Percentiles rank a stretch among this genome's conserved stretches.
phyloP scores from a whole-genome alignment of 1,140 invertebrate species.

The Drosophila bocki region DNA sequence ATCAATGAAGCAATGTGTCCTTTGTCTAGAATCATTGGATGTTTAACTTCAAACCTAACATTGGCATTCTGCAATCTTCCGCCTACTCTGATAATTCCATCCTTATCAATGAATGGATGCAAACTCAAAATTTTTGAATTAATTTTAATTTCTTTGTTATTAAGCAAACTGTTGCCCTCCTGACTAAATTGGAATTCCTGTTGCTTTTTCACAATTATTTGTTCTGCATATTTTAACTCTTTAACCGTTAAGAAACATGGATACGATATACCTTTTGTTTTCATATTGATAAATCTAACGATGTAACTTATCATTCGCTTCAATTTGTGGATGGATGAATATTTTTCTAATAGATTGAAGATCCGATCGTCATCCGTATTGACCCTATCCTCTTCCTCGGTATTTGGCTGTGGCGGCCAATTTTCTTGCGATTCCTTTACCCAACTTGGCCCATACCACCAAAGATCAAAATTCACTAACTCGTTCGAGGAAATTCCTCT shows the following conservation, averaged over 20 bases:
- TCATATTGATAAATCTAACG: background rate
- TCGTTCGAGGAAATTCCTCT: background rate
- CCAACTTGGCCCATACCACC: constrained; percentile 1
- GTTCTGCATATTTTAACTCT: too few relatives aligned
- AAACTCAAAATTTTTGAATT: background rate
- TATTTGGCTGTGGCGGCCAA: background rate
- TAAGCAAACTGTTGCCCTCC: background rate
- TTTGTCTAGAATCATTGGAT: too few relatives aligned
- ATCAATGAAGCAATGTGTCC: too few relatives aligned
- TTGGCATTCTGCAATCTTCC: too few relatives aligned
- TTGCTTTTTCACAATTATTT: background rate
- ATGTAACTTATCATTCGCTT: background rate
- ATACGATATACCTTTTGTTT: background rate
- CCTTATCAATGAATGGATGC: background rate
- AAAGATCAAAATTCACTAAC: background rate
- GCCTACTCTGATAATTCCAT: background rate
- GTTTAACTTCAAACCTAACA: too few relatives aligned
- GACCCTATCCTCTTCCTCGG: background rate
- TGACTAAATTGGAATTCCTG: background rate
- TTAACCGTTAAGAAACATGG: too few relatives aligned
- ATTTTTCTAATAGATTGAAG: constrained; percentile 3
- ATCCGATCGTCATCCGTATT: constrained; percentile 1
- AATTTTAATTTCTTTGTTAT: background rate
- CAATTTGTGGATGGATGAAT: background rate
- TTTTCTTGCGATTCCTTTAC: background rate